phyloP scores from a whole-genome alignment of 1,140 invertebrate genomes.

The Drosophila azteca region DNA sequence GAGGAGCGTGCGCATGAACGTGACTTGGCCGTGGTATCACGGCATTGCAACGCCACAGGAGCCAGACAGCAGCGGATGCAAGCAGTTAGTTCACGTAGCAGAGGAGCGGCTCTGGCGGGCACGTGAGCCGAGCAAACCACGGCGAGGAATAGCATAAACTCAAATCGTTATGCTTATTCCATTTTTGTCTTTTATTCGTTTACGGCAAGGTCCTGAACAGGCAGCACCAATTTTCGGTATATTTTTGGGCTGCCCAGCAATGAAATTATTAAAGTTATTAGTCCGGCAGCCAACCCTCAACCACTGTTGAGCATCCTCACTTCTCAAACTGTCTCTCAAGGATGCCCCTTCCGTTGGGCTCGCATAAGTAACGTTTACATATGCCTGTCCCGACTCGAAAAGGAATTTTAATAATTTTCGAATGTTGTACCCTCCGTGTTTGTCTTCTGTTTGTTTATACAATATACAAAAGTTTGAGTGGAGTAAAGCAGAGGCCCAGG shows the following conservation, averaged over 20 bases:
- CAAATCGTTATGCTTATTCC: conserved; percentile 68
- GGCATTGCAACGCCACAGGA: conserved; percentile 21
- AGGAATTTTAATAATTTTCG: conserved; percentile 47
- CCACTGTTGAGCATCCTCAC: no score
- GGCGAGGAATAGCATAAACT: conserved; percentile 36
- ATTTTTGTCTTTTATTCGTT: conserved; percentile 36
- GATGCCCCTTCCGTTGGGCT: no score
- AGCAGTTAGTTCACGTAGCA: conserved; percentile 6
- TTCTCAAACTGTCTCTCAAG: no score
- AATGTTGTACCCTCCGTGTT: conserved; percentile 52
- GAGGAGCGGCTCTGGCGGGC: not conserved
- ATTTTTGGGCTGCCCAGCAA: no score
- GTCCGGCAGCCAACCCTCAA: no score
- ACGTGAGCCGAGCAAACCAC: conserved; percentile 26
- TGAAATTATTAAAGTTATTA: no score
- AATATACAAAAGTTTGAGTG: conserved; percentile 6
- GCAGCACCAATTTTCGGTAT: no score
- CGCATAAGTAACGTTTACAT: not conserved
- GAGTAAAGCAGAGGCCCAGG: no score
- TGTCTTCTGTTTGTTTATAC: conserved; percentile 55
- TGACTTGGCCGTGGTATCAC: conserved; percentile 31
- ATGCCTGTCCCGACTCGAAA: conserved; percentile 18
- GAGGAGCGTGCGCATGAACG: conserved; percentile 29
- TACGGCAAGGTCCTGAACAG: not conserved
- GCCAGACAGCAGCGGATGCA: not conserved